Base-by-base conservation (phyloP, 2,797 vertebrate species). In the Pogoniulus pusillus region DNA sequence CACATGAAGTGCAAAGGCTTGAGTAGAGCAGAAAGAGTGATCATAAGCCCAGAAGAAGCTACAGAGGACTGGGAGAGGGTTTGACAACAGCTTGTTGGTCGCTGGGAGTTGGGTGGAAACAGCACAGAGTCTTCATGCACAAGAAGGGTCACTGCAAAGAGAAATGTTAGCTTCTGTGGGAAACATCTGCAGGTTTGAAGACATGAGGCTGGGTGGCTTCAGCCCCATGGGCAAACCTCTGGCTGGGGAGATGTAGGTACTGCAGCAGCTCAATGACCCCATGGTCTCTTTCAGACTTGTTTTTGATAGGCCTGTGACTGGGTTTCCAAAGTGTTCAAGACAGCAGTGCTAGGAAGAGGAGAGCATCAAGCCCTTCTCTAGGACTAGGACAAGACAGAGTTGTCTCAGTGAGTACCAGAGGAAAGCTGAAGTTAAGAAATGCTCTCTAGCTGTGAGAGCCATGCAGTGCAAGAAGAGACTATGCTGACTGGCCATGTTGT, bases 31-130 rank as follows among this genome's bases (percentile, higher is more conserved):
- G 6, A 3, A 30, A 24, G 23, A 15, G 13, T 19, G 34, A 20
- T 54, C 11, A 41, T 30, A 45, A 35, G 22, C 7, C 16, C 53
- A 66, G 47, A 30, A 84, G 30, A 51, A 43, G 58, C 13, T 68
- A 47, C 35, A 17, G 57, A 53, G 16, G 10, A 22, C 16, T 54
- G 14, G 14, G 14, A 54, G 51, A 81, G 32, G 8, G 6, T 18
- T 22, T 51, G 11, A 3, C 16, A 49, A 27, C 34, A 23, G 5
- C 30, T 76, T 0, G 0, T 22, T 30, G 29, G 27, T 55, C 34
- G 12, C 30, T 12, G 10, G 7, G 17, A 32, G 6, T 17, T 47
- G 9, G 13, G 16, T 12, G 15, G 37, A 72, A 45, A 32, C 22
- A 43, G 24, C 24, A 16, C 7, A 19, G 7, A 6, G 37, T 39